Evolutionary conservation across 2,797 vertebrate genomes (phyloP).

Genomic region (Ctenopoma multispine): DNA sequence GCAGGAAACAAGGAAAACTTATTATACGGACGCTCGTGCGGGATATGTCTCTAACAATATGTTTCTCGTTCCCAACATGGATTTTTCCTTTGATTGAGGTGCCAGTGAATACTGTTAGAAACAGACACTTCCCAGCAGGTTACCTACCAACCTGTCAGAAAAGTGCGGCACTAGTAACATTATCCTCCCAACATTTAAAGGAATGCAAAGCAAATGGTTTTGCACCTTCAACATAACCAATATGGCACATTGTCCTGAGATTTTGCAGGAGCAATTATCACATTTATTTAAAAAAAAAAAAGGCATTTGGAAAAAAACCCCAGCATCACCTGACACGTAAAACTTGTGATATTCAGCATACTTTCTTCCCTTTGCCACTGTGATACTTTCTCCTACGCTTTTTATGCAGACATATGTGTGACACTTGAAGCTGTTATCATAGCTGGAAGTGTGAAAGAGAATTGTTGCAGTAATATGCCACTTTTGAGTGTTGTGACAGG

Average conservation of each 20-base stretch:
- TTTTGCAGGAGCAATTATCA: conserved; percentile 81
- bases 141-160: conserved; percentile 46
- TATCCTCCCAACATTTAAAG: conserved; percentile 31
- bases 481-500: conserved; percentile 73
- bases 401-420: conserved; percentile 80
- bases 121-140: conserved; percentile 57
- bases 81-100: conserved; percentile 28
- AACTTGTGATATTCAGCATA: conserved; percentile 75
- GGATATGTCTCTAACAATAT: conserved; percentile 55
- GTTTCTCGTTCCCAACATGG: conserved; percentile 47
- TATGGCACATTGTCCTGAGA: conserved; percentile 72
- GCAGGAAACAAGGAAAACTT: conserved; percentile 49
- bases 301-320: conserved; percentile 28
- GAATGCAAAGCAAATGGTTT: conserved; percentile 56
- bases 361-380: conserved; percentile 63
- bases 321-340: conserved; percentile 67
- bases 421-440: conserved; percentile 80
- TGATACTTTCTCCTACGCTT: conserved; percentile 71
- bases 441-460: conserved; percentile 79
- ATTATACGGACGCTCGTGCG: conserved; percentile 31
- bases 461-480: conserved; percentile 74
- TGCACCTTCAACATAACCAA: conserved; percentile 76
- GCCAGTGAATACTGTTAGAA: conserved; percentile 34
- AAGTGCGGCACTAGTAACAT: conserved; percentile 56
- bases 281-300: conserved; percentile 61